Conservation (phyloP, 2,888 invertebrate species). For the Pycnomerus fuliginosus region DNA sequence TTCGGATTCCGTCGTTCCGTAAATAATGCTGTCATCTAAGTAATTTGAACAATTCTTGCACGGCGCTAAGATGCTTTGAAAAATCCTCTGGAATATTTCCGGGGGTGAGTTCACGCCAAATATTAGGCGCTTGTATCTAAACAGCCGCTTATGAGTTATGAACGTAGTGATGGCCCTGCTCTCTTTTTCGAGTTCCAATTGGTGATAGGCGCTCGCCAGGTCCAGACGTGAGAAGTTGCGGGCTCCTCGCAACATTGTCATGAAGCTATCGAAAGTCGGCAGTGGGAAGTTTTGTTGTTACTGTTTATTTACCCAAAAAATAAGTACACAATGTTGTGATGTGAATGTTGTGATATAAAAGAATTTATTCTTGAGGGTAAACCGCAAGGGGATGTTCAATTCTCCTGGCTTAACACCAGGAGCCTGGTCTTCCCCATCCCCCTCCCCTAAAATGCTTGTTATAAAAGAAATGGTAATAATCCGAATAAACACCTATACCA, state of each 20-base stretch:
- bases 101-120: conserved; percentile 44
- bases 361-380: too few species aligned
- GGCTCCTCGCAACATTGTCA: conserved; percentile 34
- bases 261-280: conserved; percentile 32
- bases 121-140: conserved; percentile 41
- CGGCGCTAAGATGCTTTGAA: conserved; percentile 35
- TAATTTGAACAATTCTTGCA: conserved; percentile 38
- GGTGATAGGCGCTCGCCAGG: conserved; percentile 34
- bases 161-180: conserved; percentile 28
- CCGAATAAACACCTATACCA: too few species aligned
- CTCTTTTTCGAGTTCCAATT: conserved; percentile 29
- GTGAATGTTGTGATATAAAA: too few species aligned
- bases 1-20: conserved; percentile 32
- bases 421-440: too few species aligned
- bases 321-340: too few species aligned
- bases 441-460: too few species aligned
- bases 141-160: not conserved
- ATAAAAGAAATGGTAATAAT: too few species aligned
- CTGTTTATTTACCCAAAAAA: too few species aligned
- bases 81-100: conserved; percentile 35
- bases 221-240: conserved; percentile 32
- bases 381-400: too few species aligned
- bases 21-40: conserved; percentile 38
- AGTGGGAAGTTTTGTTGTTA: conserved; percentile 32
- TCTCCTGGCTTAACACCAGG: too few species aligned